Conservation (phyloP, 2,797 vertebrate species). For the Phataginus tetradactyla region DNA sequence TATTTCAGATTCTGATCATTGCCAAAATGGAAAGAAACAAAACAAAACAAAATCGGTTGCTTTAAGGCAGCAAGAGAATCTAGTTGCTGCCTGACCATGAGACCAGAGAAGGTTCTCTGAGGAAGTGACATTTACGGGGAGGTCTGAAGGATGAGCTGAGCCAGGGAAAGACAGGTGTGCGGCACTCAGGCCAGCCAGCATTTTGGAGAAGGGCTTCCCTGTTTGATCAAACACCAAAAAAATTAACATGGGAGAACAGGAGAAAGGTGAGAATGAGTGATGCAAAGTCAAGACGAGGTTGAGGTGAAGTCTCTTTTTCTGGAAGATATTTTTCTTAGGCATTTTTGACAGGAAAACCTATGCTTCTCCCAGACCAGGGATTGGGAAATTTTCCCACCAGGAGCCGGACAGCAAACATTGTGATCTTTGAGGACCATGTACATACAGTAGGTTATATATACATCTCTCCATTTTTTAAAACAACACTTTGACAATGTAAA, state of each 20-base stretch:
- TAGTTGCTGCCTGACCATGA: not conserved
- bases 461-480: not conserved
- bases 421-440: not conserved
- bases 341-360: not conserved
- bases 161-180: not conserved
- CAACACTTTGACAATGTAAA: not conserved
- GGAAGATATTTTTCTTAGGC: not conserved
- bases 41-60: not conserved
- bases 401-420: not conserved
- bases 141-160: not conserved
- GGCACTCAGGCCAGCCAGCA: too few species aligned
- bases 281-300: rapidly evolving
- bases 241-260: not conserved
- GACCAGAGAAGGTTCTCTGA: not conserved
- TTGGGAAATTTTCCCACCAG: not conserved
- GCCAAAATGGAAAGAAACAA: not conserved
- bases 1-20: not conserved
- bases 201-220: not conserved
- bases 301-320: not conserved
- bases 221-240: not conserved
- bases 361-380: not conserved
- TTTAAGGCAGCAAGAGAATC: not conserved
- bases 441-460: not conserved
- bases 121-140: not conserved
- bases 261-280: not conserved